Percentiles rank a stretch among this genome's conserved stretches.
Conservation (phyloP, 1,140 invertebrate genomes). For the Calephelis nemesis region DNA sequence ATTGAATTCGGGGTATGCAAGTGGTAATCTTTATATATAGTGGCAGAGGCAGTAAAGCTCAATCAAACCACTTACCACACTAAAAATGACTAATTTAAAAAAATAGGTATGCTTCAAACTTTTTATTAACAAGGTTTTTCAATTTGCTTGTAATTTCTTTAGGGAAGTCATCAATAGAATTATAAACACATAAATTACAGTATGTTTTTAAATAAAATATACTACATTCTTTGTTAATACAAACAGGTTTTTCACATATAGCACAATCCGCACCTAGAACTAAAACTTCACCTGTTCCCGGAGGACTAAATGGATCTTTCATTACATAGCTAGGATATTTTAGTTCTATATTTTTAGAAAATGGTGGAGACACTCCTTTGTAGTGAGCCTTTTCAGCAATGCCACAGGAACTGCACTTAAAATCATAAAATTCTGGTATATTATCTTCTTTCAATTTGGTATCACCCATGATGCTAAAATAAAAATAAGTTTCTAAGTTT, state of each 20-base stretch:
- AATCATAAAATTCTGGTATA: slow-evolving; percentile 67
- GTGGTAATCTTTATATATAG: no score
- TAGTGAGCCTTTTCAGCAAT: slow-evolving; percentile 86
- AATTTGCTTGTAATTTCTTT: slow-evolving; percentile 65
- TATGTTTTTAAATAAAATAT: slow-evolving; percentile 87
- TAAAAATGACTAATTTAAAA: no score
- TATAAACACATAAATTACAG: slow-evolving; percentile 85
- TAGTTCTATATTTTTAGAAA: slow-evolving; percentile 82
- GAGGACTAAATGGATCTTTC: slow-evolving; percentile 89
- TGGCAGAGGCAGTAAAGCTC: no score
- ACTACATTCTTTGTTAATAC: slow-evolving; percentile 87
- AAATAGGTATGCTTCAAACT: background rate
- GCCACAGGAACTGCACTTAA: slow-evolving; percentile 83
- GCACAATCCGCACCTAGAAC: slow-evolving; percentile 87
- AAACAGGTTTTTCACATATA: slow-evolving; percentile 84
- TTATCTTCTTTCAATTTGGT: slow-evolving; percentile 42
- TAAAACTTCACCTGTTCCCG: slow-evolving; percentile 82
- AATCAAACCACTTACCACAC: no score
- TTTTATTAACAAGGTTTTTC: slow-evolving; percentile 18
- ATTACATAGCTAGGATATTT: slow-evolving; percentile 88
- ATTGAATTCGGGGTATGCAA: no score
- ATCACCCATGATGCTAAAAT: slow-evolving; percentile 52
- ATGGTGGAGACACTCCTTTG: slow-evolving; percentile 85
- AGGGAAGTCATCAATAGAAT: slow-evolving; percentile 83
- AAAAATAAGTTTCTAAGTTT: slow-evolving; percentile 22